Conservation (phyloP, 2,797 vertebrate species). For the Poeciliopsis gracilis region DNA sequence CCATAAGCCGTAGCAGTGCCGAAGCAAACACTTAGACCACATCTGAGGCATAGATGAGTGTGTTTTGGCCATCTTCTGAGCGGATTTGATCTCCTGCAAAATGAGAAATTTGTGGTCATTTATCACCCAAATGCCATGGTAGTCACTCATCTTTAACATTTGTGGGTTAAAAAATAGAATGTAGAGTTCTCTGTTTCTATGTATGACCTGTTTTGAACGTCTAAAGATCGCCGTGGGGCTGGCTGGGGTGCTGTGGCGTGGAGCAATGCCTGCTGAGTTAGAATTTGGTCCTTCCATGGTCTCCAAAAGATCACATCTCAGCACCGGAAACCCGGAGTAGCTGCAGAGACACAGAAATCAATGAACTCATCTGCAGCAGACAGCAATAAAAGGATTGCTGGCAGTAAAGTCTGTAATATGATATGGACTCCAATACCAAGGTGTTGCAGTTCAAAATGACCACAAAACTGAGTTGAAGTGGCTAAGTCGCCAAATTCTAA, state of each 20-base stretch:
- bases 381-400: neutral
- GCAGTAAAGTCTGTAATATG: neutral
- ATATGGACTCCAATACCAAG: slow-evolving; percentile 6
- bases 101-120: slow-evolving; percentile 12
- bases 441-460: slow-evolving; percentile 38
- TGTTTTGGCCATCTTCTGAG: slow-evolving; percentile 94
- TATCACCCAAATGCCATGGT: neutral
- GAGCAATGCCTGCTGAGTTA: slow-evolving; percentile 79
- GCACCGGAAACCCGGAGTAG: slow-evolving; percentile 94
- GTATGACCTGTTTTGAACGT: slow-evolving; percentile 95
- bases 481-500: slow-evolving; percentile 39
- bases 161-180: neutral
- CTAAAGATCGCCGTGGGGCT: slow-evolving; percentile 96
- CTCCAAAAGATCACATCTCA: slow-evolving; percentile 90
- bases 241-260: slow-evolving; percentile 90
- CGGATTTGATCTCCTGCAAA: slow-evolving; percentile 93
- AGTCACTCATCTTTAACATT: neutral
- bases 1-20: slow-evolving; percentile 97
- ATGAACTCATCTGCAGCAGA: neutral
- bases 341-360: slow-evolving; percentile 73
- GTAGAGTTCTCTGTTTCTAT: neutral
- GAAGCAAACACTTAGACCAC: slow-evolving; percentile 97
- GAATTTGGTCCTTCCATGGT: slow-evolving; percentile 83
- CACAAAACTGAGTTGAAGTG: slow-evolving; percentile 21
- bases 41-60: slow-evolving; percentile 96